Evolutionary conservation across 2,888 invertebrate genomes (phyloP).

Genomic region (Rhagium mordax): DNA sequence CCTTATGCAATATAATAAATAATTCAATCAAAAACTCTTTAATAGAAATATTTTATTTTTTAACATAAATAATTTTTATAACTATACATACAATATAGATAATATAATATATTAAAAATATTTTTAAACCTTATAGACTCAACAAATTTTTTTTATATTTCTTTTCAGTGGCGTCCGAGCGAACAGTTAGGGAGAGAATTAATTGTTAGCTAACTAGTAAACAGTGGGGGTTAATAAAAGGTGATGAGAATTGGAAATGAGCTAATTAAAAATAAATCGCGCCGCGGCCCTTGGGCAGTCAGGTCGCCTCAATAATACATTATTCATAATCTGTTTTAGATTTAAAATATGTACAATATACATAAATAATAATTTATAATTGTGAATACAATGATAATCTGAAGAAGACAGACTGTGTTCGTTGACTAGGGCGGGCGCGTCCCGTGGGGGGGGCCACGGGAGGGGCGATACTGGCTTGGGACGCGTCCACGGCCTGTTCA

Average conservation of each 20-base stretch:
- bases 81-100: neutral
- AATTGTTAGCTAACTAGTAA: conserved; percentile 37
- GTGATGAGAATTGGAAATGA: conserved; percentile 39
- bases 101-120: too few species aligned
- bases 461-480: conserved; percentile 58
- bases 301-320: conserved; percentile 58
- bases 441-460: conserved; percentile 45
- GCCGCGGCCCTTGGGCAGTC: conserved; percentile 61
- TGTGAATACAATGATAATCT: conserved; percentile 60
- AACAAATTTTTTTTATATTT: conserved; percentile 13
- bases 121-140: too few species aligned
- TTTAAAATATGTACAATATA: conserved; percentile 68
- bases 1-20: neutral
- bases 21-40: neutral
- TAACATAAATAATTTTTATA: neutral
- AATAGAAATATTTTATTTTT: neutral
- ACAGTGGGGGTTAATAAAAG: conserved; percentile 41
- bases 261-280: conserved; percentile 50
- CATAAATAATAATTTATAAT: conserved; percentile 65
- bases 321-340: conserved; percentile 61
- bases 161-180: conserved; percentile 41
- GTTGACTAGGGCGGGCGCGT: conserved; percentile 64
- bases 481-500: conserved; percentile 59
- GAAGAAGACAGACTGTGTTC: conserved; percentile 58
- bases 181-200: conserved; percentile 26